Percentiles rank a stretch among this genome's conserved stretches.
These are phyloP conservation scores for Phoenicopterus ruber DNA, from an alignment of 2,113 vertebrate species.

Conservation along the genomic window DNA sequence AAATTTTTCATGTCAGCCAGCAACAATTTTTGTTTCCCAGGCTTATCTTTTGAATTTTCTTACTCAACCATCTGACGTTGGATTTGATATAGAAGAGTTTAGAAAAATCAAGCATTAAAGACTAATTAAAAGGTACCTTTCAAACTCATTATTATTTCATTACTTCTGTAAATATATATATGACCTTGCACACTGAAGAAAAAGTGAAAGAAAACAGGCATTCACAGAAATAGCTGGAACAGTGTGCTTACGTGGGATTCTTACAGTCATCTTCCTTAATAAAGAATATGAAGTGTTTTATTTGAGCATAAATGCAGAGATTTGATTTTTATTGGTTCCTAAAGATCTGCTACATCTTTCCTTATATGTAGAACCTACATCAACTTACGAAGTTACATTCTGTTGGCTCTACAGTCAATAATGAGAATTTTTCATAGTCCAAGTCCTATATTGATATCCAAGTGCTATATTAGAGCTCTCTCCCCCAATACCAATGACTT, in stretches of 20 bases:
- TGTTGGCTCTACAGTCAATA: not conserved
- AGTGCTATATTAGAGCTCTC: not conserved
- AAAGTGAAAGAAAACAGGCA: not conserved
- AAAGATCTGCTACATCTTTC: not conserved
- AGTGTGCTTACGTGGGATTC: not conserved
- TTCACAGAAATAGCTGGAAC: not conserved
- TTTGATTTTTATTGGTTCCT: not conserved
- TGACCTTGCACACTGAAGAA: not conserved
- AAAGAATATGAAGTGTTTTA: conserved; percentile 44
- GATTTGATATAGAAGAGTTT: not conserved
- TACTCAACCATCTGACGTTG: not conserved
- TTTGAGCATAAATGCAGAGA: conserved; percentile 4
- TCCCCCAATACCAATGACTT: not conserved
- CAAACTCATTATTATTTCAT: not conserved
- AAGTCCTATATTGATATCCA: not conserved
- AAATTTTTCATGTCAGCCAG: not conserved
- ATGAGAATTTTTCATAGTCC: not conserved
- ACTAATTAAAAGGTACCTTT: not conserved
- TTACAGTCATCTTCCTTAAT: not conserved
- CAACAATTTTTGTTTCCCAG: not conserved
- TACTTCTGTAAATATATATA: not conserved
- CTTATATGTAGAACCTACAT: not conserved
- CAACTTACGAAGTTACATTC: not conserved
- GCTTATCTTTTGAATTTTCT: not conserved
- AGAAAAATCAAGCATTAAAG: not conserved